Conservation (phyloP, 92 coral and sea anemone genomes). For the Zoanthus sociatus region DNA sequence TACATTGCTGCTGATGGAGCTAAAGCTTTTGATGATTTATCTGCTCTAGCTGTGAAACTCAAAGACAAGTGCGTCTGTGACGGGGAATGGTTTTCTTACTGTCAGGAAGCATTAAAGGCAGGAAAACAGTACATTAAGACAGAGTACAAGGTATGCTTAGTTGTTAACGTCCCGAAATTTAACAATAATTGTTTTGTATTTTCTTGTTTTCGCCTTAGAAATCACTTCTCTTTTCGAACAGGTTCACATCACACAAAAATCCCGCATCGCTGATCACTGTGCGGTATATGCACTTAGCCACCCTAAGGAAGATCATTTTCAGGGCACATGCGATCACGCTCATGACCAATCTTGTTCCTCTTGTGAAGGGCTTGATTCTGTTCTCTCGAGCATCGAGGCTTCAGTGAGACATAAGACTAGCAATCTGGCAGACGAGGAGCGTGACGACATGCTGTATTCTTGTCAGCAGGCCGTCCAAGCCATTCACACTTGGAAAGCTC, state of each 20-base stretch:
- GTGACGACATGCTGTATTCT: constrained; percentile 52
- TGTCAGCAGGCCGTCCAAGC: constrained; percentile 55
- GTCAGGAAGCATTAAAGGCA: constrained; percentile 55
- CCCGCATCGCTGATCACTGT: constrained; percentile 63
- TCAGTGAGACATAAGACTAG: constrained; percentile 22
- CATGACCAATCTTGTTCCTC: constrained; percentile 57
- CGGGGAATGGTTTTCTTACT: constrained; percentile 41
- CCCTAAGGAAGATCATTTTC: constrained; percentile 38
- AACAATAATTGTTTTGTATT: constrained; percentile 26
- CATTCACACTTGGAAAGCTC: constrained; percentile 63
- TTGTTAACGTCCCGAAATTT: constrained; percentile 17
- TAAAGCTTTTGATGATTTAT: constrained; percentile 15
- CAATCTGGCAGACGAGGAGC: constrained; percentile 35
- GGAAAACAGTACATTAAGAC: constrained; percentile 71
- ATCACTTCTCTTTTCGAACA: constrained; percentile 35
- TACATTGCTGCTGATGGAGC: constrained; percentile 6
- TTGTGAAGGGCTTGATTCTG: constrained; percentile 60
- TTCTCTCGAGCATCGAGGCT: constrained; percentile 40
- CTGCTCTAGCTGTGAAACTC: constrained; percentile 37
- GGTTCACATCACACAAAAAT: constrained; percentile 51
- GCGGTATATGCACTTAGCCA: constrained; percentile 57
- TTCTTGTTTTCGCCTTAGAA: constrained; percentile 7
- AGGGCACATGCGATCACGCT: constrained; percentile 48
- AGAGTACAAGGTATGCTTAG: constrained; percentile 58
- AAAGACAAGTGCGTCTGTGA: constrained; percentile 48